These are phyloP conservation scores for Melanotus villosus DNA, from an alignment of 2,888 invertebrate species.

Conservation along the genomic window DNA sequence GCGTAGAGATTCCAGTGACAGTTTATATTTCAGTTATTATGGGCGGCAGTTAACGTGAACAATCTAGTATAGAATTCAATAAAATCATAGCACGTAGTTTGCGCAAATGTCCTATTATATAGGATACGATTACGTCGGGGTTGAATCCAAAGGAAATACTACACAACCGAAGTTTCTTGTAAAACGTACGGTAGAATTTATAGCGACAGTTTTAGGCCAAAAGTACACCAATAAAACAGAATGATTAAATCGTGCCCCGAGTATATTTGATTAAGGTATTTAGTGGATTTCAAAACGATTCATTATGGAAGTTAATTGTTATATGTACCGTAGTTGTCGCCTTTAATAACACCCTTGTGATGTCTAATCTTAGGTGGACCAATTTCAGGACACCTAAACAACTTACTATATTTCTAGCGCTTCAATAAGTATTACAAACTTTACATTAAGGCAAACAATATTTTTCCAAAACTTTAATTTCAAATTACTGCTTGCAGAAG, in stretches of 20 bases:
- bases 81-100: conserved; percentile 15
- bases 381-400: not conserved
- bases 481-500: too few relatives aligned
- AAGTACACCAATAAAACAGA: conserved; percentile 31
- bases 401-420: not conserved
- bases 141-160: conserved; percentile 9
- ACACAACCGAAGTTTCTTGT: conserved; percentile 16
- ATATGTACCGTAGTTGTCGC: conserved; percentile 4
- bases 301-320: conserved; percentile 25
- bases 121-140: conserved; percentile 10
- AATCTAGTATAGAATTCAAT: not conserved
- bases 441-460: too few relatives aligned
- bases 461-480: too few relatives aligned
- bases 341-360: not conserved
- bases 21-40: not conserved
- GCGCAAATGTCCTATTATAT: conserved; percentile 8
- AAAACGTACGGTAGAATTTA: conserved; percentile 13
- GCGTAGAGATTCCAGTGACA: not conserved
- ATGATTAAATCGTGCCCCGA: conserved; percentile 21
- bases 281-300: conserved; percentile 8
- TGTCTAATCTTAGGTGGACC: not conserved
- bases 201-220: conserved; percentile 29
- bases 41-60: not conserved
- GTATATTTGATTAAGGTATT: conserved; percentile 23
- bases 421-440: too few relatives aligned